Evolutionary conservation across 2,888 invertebrate species (phyloP), one percentile per base, ranked within the genome.

Genomic region (Xestia c-nigrum): DNA sequence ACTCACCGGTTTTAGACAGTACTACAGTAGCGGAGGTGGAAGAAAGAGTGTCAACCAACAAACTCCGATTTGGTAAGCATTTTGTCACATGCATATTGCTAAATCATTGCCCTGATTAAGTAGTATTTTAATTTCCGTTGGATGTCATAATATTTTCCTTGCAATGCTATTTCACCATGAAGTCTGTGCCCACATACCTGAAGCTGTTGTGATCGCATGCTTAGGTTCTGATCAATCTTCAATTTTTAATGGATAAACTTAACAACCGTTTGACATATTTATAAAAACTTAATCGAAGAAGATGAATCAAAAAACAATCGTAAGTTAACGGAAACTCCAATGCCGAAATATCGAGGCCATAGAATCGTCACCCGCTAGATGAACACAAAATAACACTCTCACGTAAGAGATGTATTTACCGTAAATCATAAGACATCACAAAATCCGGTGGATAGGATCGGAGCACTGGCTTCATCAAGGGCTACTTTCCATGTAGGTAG

Each of bases 401-500:
- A 90, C 89, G 89, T 85, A 81, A 76, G 75, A 85, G 6, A 87
- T 88, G 83, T 93, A 94, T 92, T 96, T 96, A 96, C 96, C 96
- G 92, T 95, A 91, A 91, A 91, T 92, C 90, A 90, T 90, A 89
- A 90, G 92, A 91, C 95, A 95, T 95, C 94, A 93, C 93, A 94
- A 92, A 94, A 92, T 93, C 92, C 93, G 86, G 88, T 89, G 90
- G 90, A 90, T 89, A 89, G 88, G 90, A 87, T 92, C 88, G 89
- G 80, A 92, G 88, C 92, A 92, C 92, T 93, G 92, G 93, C 91
- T 94, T 93, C 93, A 92, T 92, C 91, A 93, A 95, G 93, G 94
- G 93, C 93, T 93, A 95, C 94, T 95, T 94, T 96, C 94, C 95
- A 95, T 94, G 92, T 93, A 94, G 91, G 92, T 92, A 93, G 94